Conservation (phyloP, 1,140 invertebrate genomes). For the Drosophila kikkawai region DNA sequence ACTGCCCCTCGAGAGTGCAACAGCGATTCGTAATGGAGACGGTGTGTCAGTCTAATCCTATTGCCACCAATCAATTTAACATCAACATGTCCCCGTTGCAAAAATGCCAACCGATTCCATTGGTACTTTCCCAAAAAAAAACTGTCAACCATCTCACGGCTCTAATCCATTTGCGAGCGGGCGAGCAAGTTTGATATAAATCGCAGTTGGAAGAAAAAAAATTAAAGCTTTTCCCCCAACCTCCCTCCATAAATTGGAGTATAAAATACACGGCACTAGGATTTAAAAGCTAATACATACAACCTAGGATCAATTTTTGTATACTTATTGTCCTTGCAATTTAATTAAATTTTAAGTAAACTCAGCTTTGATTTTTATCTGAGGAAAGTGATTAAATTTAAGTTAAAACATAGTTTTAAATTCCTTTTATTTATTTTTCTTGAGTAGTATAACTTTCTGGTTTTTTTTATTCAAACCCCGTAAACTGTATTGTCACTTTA, state of each 20-base stretch:
- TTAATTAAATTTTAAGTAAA: not conserved
- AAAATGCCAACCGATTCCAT: conserved; percentile 4
- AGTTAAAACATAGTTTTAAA: not conserved
- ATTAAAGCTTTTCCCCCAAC: not conserved
- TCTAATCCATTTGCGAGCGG: conserved; percentile 64
- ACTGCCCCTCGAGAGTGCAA: not conserved
- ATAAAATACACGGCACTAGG: not conserved
- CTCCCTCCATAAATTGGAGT: no score
- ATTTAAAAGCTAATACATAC: not conserved
- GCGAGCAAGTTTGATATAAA: conserved; percentile 51
- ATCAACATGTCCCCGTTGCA: conserved; percentile 18
- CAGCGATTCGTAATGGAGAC: conserved; percentile 17
- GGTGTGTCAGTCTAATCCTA: conserved; percentile 32
- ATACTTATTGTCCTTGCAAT: not conserved
- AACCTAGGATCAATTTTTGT: not conserved
- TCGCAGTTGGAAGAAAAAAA: conserved; percentile 44
- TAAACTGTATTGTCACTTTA: not conserved
- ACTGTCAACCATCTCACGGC: conserved; percentile 56
- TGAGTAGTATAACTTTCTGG: no score
- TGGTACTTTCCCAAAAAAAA: conserved; percentile 10
- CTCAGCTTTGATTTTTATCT: not conserved
- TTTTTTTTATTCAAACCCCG: not conserved
- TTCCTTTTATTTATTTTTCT: not conserved
- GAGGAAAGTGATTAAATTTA: not conserved
- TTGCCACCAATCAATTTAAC: conserved; percentile 51